Base-by-base conservation (phyloP, 2,888 invertebrate species). In the Parnassius mnemosyne region DNA sequence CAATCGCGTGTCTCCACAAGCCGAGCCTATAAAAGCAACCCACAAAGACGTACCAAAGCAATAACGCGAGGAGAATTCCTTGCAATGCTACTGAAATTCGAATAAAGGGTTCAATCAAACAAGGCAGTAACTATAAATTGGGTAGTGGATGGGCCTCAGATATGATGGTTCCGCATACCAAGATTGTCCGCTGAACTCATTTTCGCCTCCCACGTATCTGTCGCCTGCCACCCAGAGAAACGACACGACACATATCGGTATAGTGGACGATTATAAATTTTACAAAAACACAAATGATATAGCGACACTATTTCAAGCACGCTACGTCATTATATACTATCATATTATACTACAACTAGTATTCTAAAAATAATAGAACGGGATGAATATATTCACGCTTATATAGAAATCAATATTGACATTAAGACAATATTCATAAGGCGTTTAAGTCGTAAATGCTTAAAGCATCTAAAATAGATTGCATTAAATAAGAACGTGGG, bases 131-230 rank as follows among this genome's bases (percentile, higher is more conserved):
- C 61, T 68, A 71, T 68, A 71, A 69, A 68, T 67, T 65, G 61
- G 63, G 64, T 57, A 67, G 68, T 61, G 65, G 66, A 68, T 57
- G 62, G 60, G 64, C 63, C 44, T 55, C 43, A 63, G 67, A 57
- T 63, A 54, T 63, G 63, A 75, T 77, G 75, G 77, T 87, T 89
- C 88, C 88, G 88, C 86, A 80, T 88, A 71, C 87, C 86, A n/a
- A n/a, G n/a, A 46, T 46, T n/a, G 46, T 46, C 46, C 46, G 79
- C 78, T 85, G 85, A 83, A 83, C 85, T 81, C 84, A 76, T 83
- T 83, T 76, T 75, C 71, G 72, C 66, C 81, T 74, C 84, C 83
- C 82, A 83, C 84, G 78, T 79, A 68, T 61, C 64, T 41, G 42
- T 51, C 53, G 13, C 53, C 57, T 56, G 61, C 44, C 51, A 46